phyloP scores from a whole-genome alignment of 2,113 vertebrate genomes.

The Phalacrocorax pelagicus region DNA sequence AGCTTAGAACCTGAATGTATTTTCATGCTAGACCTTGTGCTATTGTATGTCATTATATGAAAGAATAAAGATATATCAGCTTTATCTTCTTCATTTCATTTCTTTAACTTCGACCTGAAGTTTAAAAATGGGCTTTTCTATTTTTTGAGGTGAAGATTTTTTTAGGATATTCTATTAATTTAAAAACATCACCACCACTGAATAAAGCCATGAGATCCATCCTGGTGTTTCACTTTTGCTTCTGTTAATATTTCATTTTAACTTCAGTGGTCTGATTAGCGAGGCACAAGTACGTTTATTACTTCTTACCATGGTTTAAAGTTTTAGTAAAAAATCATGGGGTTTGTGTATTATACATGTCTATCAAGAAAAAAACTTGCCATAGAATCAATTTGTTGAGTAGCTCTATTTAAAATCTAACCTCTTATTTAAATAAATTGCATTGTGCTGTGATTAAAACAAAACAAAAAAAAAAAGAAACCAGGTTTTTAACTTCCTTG shows the following conservation, averaged over 20 bases:
- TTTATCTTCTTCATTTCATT: neutral
- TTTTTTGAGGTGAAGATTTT: neutral
- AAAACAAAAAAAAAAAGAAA: neutral
- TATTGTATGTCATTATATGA: neutral
- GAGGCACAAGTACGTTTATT: neutral
- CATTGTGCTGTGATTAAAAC: neutral
- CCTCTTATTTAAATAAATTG: neutral
- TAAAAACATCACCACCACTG: neutral
- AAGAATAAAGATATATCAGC: neutral
- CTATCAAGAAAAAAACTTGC: neutral
- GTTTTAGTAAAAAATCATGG: neutral
- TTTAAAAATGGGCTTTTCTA: rapidly evolving
- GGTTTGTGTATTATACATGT: neutral
- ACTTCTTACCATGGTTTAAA: neutral
- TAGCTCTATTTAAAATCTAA: neutral
- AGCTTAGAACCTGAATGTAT: neutral
- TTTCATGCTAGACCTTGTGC: neutral
- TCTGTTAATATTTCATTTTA: neutral
- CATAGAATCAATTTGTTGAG: neutral
- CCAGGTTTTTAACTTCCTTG: neutral
- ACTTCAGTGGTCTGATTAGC: neutral
- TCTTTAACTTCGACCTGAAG: neutral
- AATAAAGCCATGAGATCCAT: neutral
- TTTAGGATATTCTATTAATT: neutral
- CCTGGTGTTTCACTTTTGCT: neutral